Percentiles rank a stretch among this genome's conserved stretches.
Conservation (phyloP, 2,888 invertebrate species). For the Eudasyphora cyanicolor region DNA sequence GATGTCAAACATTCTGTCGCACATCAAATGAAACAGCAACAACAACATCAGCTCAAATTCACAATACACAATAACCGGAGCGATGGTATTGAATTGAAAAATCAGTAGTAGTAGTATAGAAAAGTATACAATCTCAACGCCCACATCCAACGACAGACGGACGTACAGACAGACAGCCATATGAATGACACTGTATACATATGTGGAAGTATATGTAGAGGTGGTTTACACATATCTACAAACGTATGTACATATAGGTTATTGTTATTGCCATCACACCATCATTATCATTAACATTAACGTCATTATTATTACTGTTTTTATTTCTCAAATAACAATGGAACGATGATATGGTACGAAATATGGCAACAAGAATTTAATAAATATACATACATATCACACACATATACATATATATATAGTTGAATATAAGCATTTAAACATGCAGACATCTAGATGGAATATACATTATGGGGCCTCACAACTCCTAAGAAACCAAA, state of each 20-base stretch:
- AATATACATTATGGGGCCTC: no score
- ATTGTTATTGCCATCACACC: conserved; percentile 50
- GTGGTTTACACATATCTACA: no score
- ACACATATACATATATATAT: background rate
- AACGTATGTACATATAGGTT: conserved; percentile 22
- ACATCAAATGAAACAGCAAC: background rate
- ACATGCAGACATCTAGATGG: no score
- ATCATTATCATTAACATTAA: conserved; percentile 59
- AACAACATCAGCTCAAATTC: background rate
- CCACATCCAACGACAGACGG: background rate
- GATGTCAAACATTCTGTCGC: conserved; percentile 43
- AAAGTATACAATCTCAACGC: background rate
- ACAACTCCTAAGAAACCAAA: no score
- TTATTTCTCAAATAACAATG: conserved; percentile 41
- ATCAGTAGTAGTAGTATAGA: background rate
- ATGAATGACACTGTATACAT: background rate
- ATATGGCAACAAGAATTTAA: conserved; percentile 26
- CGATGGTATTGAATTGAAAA: conserved; percentile 28
- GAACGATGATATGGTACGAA: conserved; percentile 21
- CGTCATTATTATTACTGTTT: conserved; percentile 50
- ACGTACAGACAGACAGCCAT: background rate
- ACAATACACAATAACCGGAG: background rate
- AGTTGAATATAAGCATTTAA: background rate
- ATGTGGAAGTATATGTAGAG: conserved; percentile 7
- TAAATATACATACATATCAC: background rate